These are phyloP conservation scores for Litoditis marina DNA, from an alignment of 2,888 invertebrate species.

Conservation along the genomic window DNA sequence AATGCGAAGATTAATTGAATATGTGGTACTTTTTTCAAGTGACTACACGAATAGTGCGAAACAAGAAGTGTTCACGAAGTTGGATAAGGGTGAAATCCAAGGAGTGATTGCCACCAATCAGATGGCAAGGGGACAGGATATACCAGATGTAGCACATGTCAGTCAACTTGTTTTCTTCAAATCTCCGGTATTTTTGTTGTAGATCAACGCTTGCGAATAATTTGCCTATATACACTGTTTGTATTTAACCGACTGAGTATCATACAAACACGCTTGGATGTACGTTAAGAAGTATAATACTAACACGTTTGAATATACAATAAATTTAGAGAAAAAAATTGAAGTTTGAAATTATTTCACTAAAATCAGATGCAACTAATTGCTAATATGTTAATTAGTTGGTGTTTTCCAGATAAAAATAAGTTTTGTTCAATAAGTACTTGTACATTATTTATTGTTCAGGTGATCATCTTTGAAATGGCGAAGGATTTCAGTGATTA, in stretches of 20 bases:
- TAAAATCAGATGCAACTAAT: too few species aligned
- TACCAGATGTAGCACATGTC: slow-evolving; percentile 13
- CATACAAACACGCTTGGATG: too few species aligned
- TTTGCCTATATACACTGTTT: too few species aligned
- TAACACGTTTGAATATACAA: too few species aligned
- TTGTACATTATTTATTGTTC: background rate
- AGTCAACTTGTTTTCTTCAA: background rate
- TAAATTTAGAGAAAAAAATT: too few species aligned
- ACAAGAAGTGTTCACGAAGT: background rate
- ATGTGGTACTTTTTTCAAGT: background rate
- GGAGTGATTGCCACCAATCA: slow-evolving; percentile 16
- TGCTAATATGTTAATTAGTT: background rate
- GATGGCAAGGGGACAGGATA: slow-evolving; percentile 15
- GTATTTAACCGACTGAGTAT: too few species aligned
- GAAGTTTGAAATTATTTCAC: background rate
- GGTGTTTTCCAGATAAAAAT: background rate
- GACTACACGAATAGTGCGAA: background rate
- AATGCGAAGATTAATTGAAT: background rate
- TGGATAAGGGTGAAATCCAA: slow-evolving; percentile 8
- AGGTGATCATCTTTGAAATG: slow-evolving; percentile 16
- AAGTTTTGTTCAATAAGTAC: background rate
- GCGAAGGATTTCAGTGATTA: slow-evolving; percentile 11
- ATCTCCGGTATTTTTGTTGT: background rate
- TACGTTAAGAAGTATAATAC: too few species aligned
- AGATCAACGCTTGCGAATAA: too few species aligned